These are phyloP conservation scores for Oscheius sp. DNA, from an alignment of 2,888 invertebrate genomes.

Conservation along the genomic window DNA sequence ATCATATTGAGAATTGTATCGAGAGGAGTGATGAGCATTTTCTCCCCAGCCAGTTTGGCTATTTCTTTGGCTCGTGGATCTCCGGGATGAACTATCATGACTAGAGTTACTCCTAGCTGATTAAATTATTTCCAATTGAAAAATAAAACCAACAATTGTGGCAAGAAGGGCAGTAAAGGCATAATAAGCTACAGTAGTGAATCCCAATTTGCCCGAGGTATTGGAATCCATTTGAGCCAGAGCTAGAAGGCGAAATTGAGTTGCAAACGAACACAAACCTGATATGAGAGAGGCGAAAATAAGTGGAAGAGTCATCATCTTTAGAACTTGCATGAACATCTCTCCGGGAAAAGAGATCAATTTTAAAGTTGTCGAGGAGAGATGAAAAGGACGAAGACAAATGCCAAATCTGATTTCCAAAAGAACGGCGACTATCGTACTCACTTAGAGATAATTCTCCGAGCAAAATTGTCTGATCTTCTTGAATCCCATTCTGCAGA, in stretches of 20 bases:
- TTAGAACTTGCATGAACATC: conserved; percentile 86
- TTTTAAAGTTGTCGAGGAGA: conserved; percentile 73
- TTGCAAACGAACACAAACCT: conserved; percentile 70
- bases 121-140: background rate
- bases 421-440: conserved; percentile 46
- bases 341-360: conserved; percentile 89
- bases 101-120: conserved; percentile 76
- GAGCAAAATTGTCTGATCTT: conserved; percentile 36
- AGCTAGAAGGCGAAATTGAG: conserved; percentile 42
- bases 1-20: conserved; percentile 89
- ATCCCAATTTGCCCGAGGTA: conserved; percentile 74
- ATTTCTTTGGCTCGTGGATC: conserved; percentile 72
- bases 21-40: conserved; percentile 72
- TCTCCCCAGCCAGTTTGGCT: conserved; percentile 41
- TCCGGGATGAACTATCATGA: conserved; percentile 78
- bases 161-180: conserved; percentile 77
- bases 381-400: conserved; percentile 74
- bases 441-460: conserved; percentile 46
- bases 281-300: conserved; percentile 86
- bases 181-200: conserved; percentile 77
- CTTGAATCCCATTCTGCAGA: too few species aligned
- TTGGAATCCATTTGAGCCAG: conserved; percentile 68
- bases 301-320: conserved; percentile 88
- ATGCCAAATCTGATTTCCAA: conserved; percentile 59
- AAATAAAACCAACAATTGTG: conserved; percentile 73